Evolutionary conservation across 2,888 invertebrate species (phyloP), one percentile per base, ranked within the genome.

Genomic region (Heteromurus nitidus): DNA sequence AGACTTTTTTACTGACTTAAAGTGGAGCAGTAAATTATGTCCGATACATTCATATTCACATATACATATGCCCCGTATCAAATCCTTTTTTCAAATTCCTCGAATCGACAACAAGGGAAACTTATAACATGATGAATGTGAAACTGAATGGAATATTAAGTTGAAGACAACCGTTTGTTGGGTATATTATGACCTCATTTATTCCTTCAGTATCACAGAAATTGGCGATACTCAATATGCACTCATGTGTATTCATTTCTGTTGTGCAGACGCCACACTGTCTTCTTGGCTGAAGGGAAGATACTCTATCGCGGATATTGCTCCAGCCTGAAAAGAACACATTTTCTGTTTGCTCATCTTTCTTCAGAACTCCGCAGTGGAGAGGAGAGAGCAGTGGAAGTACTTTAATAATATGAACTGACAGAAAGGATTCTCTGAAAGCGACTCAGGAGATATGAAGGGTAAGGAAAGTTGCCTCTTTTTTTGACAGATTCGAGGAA

Each of bases 361-460:
- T 9, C 36, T 9, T 36, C 36, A 47, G 11, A n/a, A 47, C 11
- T 9, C 36, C 3, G n/a, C 47, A 47, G 47, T n/a, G 47, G n/a
- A 16, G n/a, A 16, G n/a, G 7, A 47, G 47, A 47, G n/a, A 13
- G n/a, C 11, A n/a, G 11, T 47, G 47, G n/a, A 16, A 47, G 47
- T n/a, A 16, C 11, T n/a, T n/a, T 11, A 47, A 13, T 47, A 9
- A n/a, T 47, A 47, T 47, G 47, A 47, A n/a, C n/a, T 47, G 47
- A 47, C 47, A 47, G n/a, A 3, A 55, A 55, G 24, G 24, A 24
- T 55, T 55, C 55, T 28, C 13, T 28, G 30, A 60, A 60, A 2
- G 53, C 18, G 7, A 53, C 26, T n/a, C 60, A 60, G 60, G 30
- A 60, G 60, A 60, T 60, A 30, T 60, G 28, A 60, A 60, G 60